A percentile compares a stretch with the other conserved stretches of the same genome.
These are phyloP conservation scores for Ceyx cyanopectus DNA, from an alignment of 2,113 vertebrate genomes.

Conservation along the genomic window DNA sequence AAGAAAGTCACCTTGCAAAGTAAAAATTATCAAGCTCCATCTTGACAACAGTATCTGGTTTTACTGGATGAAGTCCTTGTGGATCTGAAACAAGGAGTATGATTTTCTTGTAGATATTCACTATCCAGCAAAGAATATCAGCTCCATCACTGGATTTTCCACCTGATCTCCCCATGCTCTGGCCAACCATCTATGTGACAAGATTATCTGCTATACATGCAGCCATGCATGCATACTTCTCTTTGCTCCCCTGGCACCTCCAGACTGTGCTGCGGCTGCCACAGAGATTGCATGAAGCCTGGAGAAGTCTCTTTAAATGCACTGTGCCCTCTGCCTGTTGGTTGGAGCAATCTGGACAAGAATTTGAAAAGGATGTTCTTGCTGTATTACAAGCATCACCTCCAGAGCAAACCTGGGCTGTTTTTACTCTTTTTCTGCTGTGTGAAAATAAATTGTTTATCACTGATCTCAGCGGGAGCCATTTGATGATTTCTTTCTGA, in stretches of 20 bases:
- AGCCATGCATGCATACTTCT: neutral
- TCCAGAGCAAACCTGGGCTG: neutral
- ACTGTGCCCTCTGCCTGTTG: neutral
- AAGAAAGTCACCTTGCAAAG: neutral
- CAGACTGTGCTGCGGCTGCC: neutral
- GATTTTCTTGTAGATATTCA: neutral
- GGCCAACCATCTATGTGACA: neutral
- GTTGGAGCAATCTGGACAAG: neutral
- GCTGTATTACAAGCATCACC: neutral
- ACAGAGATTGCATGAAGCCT: neutral
- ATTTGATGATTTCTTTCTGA: slow-evolving; percentile 56
- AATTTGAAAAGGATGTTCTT: neutral
- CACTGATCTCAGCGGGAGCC: slow-evolving; percentile 22
- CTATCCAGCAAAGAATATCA: neutral
- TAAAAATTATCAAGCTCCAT: neutral
- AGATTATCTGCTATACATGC: neutral
- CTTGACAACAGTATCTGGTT: neutral
- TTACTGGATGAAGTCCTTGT: neutral
- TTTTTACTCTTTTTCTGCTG: slow-evolving; percentile 26
- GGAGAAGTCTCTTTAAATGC: neutral
- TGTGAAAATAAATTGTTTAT: slow-evolving; percentile 18
- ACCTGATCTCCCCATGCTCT: accelerated
- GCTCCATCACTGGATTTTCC: neutral
- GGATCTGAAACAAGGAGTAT: neutral
- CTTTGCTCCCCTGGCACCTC: neutral